A percentile compares a stretch with the other conserved stretches of the same genome.
phyloP scores from a whole-genome alignment of 2,113 vertebrate genomes.

The Thunnus maccoyii region DNA sequence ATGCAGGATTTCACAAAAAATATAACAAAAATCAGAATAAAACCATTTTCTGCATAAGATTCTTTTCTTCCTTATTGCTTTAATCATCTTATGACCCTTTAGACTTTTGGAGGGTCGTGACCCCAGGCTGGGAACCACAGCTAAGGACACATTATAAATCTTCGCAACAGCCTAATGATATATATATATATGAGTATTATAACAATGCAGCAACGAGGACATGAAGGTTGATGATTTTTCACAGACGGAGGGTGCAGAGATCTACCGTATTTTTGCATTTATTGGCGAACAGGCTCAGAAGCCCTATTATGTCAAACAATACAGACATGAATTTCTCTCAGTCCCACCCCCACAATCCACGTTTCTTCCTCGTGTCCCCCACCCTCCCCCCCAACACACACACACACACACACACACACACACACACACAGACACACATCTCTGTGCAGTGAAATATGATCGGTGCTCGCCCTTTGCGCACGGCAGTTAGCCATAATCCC shows the following conservation, averaged over 20 bases:
- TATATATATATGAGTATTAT: background rate
- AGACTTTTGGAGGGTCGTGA: no score
- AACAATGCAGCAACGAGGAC: background rate
- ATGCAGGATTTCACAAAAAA: no score
- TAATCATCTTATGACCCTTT: no score
- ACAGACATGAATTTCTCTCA: conserved; percentile 21
- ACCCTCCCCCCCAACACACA: conserved; percentile 1
- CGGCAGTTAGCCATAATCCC: conserved; percentile 20
- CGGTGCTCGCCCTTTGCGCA: conserved; percentile 1
- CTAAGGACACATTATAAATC: background rate
- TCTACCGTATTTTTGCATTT: background rate
- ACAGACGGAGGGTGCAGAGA: background rate
- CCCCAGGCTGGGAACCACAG: background rate
- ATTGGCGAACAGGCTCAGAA: background rate
- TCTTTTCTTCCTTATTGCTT: no score
- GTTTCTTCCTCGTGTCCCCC: conserved; percentile 29
- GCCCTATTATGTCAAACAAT: conserved; percentile 23
- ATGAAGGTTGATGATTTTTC: background rate
- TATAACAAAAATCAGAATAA: no score
- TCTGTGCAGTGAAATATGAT: conserved; percentile 69
- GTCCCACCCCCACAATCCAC: conserved; percentile 57
- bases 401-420: conserved; percentile 13
- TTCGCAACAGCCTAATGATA: background rate
- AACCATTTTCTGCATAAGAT: no score
- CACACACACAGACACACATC: conserved; percentile 29